A percentile compares a stretch with the other conserved stretches of the same genome.
Evolutionary conservation across 2,113 vertebrate species (phyloP).

Genomic region (Danionella cerebrum): DNA sequence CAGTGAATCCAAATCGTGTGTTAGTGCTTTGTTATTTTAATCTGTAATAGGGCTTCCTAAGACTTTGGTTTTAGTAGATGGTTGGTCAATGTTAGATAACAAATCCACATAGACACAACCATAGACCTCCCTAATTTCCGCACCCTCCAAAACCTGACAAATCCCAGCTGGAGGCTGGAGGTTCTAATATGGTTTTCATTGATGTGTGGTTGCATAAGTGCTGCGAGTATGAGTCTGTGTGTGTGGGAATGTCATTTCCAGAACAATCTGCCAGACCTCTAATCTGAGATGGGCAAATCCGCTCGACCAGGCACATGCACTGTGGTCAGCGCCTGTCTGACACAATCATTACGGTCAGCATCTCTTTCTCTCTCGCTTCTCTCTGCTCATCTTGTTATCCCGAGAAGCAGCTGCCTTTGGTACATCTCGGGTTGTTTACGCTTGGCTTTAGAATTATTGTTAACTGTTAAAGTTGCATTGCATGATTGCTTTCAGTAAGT

Average conservation of each 20-base stretch:
- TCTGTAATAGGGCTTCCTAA: background rate
- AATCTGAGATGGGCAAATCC: slow-evolving; percentile 11
- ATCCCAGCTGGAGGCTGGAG: slow-evolving; percentile 10
- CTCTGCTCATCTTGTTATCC: too few relatives aligned
- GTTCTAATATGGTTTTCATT: slow-evolving; percentile 17
- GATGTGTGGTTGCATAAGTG: slow-evolving; percentile 21
- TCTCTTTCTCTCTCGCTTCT: background rate
- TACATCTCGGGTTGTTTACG: too few relatives aligned
- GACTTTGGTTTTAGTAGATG: background rate
- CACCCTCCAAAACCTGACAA: slow-evolving; percentile 3
- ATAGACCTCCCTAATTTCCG: slow-evolving; percentile 22
- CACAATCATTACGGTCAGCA: background rate
- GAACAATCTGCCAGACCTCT: slow-evolving; percentile 19
- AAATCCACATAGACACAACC: background rate
- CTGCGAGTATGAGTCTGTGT: background rate
- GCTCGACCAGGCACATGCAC: background rate
- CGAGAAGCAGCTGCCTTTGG: too few relatives aligned
- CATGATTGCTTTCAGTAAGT: too few relatives aligned
- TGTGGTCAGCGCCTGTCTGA: background rate
- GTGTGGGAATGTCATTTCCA: slow-evolving; percentile 19
- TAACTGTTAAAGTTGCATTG: too few relatives aligned
- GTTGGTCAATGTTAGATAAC: background rate
- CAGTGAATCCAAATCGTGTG: background rate
- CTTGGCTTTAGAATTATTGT: too few relatives aligned
- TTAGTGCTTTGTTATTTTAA: background rate